A percentile compares a stretch with the other conserved stretches of the same genome.
These are phyloP conservation scores for Eucidaris tribuloides DNA, from an alignment of 35 echinoderm and acorn worm genomes.

Conservation along the genomic window DNA sequence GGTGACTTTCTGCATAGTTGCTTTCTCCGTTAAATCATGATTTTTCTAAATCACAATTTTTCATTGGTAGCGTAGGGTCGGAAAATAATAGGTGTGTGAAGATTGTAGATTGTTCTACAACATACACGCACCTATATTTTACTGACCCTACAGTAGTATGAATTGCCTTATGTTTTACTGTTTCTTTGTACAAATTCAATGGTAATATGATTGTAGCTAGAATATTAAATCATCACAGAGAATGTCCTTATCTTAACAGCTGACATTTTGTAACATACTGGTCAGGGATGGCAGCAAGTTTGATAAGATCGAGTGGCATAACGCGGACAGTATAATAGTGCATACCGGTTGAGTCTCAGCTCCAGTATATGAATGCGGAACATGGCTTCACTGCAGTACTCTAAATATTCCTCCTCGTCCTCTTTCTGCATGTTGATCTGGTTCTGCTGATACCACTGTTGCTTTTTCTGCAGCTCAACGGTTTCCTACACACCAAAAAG, in stretches of 20 bases:
- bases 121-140: too few species aligned
- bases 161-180: too few species aligned
- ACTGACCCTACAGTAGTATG: too few species aligned
- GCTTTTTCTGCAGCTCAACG: constrained; percentile 93
- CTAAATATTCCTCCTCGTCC: constrained; percentile 95
- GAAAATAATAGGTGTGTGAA: too few species aligned
- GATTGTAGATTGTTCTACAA: too few species aligned
- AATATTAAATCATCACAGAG: too few species aligned
- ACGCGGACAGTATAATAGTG: background rate
- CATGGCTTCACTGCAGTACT: constrained; percentile 99
- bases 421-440: constrained; percentile 99
- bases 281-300: background rate
- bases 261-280: background rate
- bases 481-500: constrained; percentile 96
- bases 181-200: too few species aligned
- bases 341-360: constrained; percentile 92
- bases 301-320: background rate
- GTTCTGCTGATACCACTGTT: constrained; percentile 99
- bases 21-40: too few species aligned
- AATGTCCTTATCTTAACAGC: background rate
- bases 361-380: constrained; percentile 96
- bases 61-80: too few species aligned
- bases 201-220: too few species aligned
- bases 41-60: too few species aligned
- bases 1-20: too few species aligned